Conservation (phyloP, 1,140 invertebrate genomes). For the Drosophila nikananu region DNA sequence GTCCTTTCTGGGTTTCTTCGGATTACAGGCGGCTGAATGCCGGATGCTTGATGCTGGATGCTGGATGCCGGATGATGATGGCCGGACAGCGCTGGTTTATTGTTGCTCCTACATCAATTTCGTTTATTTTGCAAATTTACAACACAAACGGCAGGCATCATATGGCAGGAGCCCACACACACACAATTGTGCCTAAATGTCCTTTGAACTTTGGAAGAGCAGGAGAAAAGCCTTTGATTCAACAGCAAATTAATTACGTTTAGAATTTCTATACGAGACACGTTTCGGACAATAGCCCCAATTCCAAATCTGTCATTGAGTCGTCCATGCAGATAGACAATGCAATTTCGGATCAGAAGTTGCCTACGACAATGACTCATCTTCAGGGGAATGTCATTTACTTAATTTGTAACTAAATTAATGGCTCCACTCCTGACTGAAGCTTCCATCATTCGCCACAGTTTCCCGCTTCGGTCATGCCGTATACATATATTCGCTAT, state of each 20-base stretch:
- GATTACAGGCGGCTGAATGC: slow-evolving; percentile 43
- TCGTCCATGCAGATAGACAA: background rate
- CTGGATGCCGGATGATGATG: slow-evolving; percentile 27
- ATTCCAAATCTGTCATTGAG: slow-evolving; percentile 4
- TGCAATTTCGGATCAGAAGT: background rate
- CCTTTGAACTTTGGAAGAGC: slow-evolving; percentile 56
- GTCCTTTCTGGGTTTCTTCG: slow-evolving; percentile 50
- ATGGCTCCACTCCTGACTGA: slow-evolving; percentile 11
- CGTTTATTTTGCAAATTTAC: slow-evolving; percentile 62
- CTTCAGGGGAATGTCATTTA: background rate
- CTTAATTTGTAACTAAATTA: slow-evolving; percentile 30
- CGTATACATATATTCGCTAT: slow-evolving; percentile 50
- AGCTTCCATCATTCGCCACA: slow-evolving; percentile 50
- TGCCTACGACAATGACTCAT: background rate
- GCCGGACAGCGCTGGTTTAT: slow-evolving; percentile 43
- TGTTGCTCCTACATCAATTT: slow-evolving; percentile 60
- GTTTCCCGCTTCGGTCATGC: slow-evolving; percentile 36
- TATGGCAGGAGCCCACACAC: background rate
- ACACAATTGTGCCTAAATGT: slow-evolving; percentile 7
- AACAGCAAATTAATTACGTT: slow-evolving; percentile 70
- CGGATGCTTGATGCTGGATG: slow-evolving; percentile 22
- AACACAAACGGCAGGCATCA: slow-evolving; percentile 43
- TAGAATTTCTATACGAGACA: slow-evolving; percentile 36
- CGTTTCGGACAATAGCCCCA: slow-evolving; percentile 27
- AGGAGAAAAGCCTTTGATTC: slow-evolving; percentile 41